Conservation (phyloP, 1,140 invertebrate genomes). For the Holotrichia oblita region DNA sequence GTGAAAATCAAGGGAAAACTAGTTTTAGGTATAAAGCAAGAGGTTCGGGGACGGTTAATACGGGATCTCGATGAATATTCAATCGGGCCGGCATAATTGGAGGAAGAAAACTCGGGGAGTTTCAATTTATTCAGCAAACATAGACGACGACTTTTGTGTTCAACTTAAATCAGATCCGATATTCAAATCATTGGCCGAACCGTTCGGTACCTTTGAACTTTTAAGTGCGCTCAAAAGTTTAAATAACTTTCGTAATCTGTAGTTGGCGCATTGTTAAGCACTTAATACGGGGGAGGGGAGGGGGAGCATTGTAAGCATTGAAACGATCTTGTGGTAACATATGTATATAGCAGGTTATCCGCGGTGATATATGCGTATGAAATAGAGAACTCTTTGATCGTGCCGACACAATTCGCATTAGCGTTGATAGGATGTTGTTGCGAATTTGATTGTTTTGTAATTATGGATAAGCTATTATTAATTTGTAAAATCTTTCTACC, state of each 20-base stretch:
- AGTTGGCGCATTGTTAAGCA: constrained; percentile 33
- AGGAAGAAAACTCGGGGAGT: constrained; percentile 20
- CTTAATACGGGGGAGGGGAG: constrained; percentile 37
- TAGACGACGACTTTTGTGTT: constrained; percentile 17
- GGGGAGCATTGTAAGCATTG: constrained; percentile 13
- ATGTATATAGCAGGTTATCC: constrained; percentile 25
- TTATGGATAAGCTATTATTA: too few relatives aligned
- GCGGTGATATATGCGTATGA: background rate
- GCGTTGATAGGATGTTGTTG: too few relatives aligned
- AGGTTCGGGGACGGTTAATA: background rate
- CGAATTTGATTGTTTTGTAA: too few relatives aligned
- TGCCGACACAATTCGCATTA: too few relatives aligned
- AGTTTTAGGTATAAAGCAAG: too few relatives aligned
- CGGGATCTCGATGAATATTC: constrained; percentile 23
- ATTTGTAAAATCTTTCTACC: too few relatives aligned
- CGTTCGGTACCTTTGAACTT: constrained; percentile 36
- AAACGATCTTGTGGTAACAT: constrained; percentile 39
- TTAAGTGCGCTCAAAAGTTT: constrained; percentile 35
- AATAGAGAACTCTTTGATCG: background rate
- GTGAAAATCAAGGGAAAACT: constrained; percentile 5
- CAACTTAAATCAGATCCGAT: constrained; percentile 28
- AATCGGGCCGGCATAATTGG: constrained; percentile 15
- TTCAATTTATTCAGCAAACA: constrained; percentile 33
- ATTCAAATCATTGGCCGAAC: constrained; percentile 35
- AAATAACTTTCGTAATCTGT: constrained; percentile 38